Evolutionary conservation across 2,888 invertebrate genomes (phyloP).

Genomic region (Chrysolina haemoptera): DNA sequence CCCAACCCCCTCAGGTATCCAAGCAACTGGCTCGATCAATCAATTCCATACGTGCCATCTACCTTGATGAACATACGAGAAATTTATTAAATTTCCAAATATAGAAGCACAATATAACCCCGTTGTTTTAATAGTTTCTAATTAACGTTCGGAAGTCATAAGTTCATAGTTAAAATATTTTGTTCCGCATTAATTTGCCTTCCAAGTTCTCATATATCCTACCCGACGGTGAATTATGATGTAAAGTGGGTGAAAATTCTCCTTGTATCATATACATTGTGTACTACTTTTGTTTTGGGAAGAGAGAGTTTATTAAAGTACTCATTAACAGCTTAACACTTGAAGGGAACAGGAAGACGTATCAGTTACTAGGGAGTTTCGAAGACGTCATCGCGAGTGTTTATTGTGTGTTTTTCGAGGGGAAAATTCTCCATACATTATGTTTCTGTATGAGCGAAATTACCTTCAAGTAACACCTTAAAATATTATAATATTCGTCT

Average conservation of each 20-base stretch:
- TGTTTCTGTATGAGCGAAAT: constrained; percentile 9
- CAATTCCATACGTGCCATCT: constrained; percentile 12
- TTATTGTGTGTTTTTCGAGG: constrained; percentile 19
- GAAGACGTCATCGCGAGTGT: constrained; percentile 9
- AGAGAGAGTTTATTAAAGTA: constrained; percentile 49
- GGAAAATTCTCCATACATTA: constrained; percentile 15
- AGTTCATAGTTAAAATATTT: constrained; percentile 56
- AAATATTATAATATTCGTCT: not conserved
- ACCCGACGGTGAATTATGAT: constrained; percentile 49
- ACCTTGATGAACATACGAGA: constrained; percentile 14
- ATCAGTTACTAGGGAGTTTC: constrained; percentile 22
- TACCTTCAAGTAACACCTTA: constrained; percentile 4
- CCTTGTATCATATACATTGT: constrained; percentile 33
- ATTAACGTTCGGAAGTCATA: constrained; percentile 54
- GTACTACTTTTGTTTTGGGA: constrained; percentile 35
- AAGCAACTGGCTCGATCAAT: constrained; percentile 15
- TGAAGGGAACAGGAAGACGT: constrained; percentile 56
- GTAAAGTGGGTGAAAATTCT: constrained; percentile 51
- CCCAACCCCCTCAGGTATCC: constrained; percentile 1
- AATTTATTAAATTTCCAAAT: constrained; percentile 40
- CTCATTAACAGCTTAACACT: constrained; percentile 64
- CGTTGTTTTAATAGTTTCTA: constrained; percentile 54
- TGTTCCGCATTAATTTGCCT: constrained; percentile 55
- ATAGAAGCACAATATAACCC: constrained; percentile 52
- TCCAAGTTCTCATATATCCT: constrained; percentile 54